These are phyloP conservation scores for Porites australiensis DNA, from an alignment of 64 coral and sea anemone species.

Conservation along the genomic window DNA sequence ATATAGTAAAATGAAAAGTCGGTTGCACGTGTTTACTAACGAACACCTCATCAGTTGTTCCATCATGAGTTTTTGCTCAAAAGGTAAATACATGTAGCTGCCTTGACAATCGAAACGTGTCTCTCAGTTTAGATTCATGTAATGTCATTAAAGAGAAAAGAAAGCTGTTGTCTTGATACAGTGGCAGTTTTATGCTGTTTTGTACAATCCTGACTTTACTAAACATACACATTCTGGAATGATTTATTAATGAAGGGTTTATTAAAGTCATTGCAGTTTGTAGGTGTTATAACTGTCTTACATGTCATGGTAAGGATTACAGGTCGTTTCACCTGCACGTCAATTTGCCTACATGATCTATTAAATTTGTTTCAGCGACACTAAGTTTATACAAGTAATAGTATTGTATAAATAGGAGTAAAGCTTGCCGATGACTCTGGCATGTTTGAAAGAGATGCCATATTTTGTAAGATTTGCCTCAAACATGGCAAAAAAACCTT, in stretches of 20 bases:
- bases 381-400: too few relatives aligned
- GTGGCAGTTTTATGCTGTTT: neutral
- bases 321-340: too few relatives aligned
- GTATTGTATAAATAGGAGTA: too few relatives aligned
- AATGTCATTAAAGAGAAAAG: neutral
- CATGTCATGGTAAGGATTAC: too few relatives aligned
- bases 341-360: too few relatives aligned
- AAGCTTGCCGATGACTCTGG: too few relatives aligned
- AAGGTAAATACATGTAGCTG: neutral
- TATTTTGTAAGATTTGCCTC: too few relatives aligned
- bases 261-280: too few relatives aligned
- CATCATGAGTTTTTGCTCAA: neutral
- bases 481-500: too few relatives aligned
- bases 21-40: constrained; percentile 19
- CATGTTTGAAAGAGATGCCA: too few relatives aligned
- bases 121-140: neutral
- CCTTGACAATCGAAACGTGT: neutral
- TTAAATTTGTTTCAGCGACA: too few relatives aligned
- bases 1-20: neutral
- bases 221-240: neutral
- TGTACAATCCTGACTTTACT: neutral
- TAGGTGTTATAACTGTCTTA: too few relatives aligned
- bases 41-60: neutral
- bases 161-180: neutral
- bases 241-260: neutral